phyloP scores from a whole-genome alignment of 2,888 invertebrate genomes.

The Drosophila neonasuta region DNA sequence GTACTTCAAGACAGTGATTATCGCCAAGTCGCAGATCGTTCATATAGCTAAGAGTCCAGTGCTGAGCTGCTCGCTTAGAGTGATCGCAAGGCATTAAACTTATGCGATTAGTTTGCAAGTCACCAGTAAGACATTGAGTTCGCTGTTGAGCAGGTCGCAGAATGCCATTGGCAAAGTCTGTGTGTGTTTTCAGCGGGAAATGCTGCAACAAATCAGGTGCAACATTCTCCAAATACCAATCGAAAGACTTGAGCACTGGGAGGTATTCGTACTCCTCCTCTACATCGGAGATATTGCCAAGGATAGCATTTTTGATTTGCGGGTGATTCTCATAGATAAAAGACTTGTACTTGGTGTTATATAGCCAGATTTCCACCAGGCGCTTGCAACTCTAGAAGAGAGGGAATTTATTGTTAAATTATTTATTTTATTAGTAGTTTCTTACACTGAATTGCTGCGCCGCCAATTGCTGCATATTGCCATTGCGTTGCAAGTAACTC shows the following conservation, averaged over 20 bases:
- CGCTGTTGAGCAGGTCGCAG: constrained; percentile 85
- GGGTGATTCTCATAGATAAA: constrained; percentile 91
- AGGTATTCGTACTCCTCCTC: constrained; percentile 71
- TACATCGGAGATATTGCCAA: constrained; percentile 32
- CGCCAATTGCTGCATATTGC: constrained; percentile 88
- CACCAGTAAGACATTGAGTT: constrained; percentile 84
- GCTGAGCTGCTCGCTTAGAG: constrained; percentile 54
- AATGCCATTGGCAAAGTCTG: constrained; percentile 89
- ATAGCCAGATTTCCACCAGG: constrained; percentile 98
- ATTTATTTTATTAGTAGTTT: background rate
- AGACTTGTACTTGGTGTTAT: constrained; percentile 90
- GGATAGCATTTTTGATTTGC: constrained; percentile 87
- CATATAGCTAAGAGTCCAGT: constrained; percentile 70
- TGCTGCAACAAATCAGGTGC: constrained; percentile 93
- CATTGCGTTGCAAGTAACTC: constrained; percentile 94
- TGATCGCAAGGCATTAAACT: constrained; percentile 55
- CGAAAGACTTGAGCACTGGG: constrained; percentile 85
- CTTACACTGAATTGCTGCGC: constrained; percentile 21
- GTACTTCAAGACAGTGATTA: constrained; percentile 92
- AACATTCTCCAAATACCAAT: constrained; percentile 95
- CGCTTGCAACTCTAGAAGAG: constrained; percentile 89
- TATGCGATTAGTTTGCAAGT: constrained; percentile 28
- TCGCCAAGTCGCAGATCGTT: constrained; percentile 80
- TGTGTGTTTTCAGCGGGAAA: constrained; percentile 93
- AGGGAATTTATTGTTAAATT: background rate